Evolutionary conservation across 2,888 invertebrate species (phyloP).

Genomic region (Nemoura dubitans): DNA sequence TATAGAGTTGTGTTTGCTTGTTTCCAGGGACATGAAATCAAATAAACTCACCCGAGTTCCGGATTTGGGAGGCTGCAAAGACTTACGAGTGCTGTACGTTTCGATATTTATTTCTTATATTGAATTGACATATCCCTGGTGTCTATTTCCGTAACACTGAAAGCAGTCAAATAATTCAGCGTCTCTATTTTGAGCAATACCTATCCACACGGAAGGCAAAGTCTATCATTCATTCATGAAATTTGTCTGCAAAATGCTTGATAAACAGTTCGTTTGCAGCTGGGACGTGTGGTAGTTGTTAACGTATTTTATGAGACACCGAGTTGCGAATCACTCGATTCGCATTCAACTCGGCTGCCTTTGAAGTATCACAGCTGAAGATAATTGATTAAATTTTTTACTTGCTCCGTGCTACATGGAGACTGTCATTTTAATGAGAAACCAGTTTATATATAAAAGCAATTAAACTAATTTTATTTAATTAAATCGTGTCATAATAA

Average conservation of each 20-base stretch:
- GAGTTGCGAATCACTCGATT: not conserved
- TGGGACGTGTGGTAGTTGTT: not conserved
- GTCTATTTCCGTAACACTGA: not conserved
- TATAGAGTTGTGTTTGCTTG: not conserved
- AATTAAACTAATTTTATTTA: not conserved
- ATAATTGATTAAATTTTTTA: not conserved
- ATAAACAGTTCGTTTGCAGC: not conserved
- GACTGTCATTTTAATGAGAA: not conserved
- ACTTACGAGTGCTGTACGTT: constrained; percentile 87
- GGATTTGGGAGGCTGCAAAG: constrained; percentile 78
- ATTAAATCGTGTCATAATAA: not conserved
- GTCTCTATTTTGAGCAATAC: not conserved
- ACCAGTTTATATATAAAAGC: not conserved
- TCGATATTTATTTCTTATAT: not conserved
- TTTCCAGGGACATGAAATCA: constrained; percentile 82
- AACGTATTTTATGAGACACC: not conserved
- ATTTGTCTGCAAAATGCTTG: not conserved
- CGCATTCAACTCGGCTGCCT: not conserved
- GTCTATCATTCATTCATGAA: not conserved
- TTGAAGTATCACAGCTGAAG: not conserved
- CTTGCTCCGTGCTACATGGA: not conserved
- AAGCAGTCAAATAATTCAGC: not conserved
- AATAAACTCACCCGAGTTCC: constrained; percentile 82
- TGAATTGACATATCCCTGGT: not conserved
- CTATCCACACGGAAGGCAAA: not conserved